Evolutionary conservation across 2,888 invertebrate genomes (phyloP).

Genomic region (Blastobasis lacticolella): DNA sequence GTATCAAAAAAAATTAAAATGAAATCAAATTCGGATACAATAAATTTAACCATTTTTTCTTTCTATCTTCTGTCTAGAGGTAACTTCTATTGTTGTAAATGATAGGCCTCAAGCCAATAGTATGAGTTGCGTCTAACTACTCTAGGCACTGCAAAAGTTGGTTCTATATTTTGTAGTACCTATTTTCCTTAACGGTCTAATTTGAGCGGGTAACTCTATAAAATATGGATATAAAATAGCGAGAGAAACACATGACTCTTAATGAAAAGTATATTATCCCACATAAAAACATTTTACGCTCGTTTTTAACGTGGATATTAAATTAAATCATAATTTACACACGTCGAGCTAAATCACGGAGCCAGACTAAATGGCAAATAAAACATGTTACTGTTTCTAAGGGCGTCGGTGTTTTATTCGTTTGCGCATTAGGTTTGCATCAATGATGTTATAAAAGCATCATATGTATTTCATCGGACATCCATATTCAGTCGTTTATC

Average conservation of each 20-base stretch:
- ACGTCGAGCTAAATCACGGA: conserved; percentile 54
- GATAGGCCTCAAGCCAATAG: too few relatives aligned
- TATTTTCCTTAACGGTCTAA: not conserved
- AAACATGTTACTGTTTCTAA: conserved; percentile 44
- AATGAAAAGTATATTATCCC: conserved; percentile 69
- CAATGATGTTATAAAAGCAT: conserved; percentile 54
- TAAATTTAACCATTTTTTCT: too few relatives aligned
- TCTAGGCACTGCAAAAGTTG: too few relatives aligned
- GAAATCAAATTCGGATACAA: too few relatives aligned
- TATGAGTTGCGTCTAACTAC: too few relatives aligned
- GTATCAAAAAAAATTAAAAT: too few relatives aligned
- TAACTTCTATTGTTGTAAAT: too few relatives aligned
- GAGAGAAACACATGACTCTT: conserved; percentile 54
- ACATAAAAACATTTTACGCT: conserved; percentile 66
- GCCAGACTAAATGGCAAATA: conserved; percentile 45
- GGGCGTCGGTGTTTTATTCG: too few relatives aligned
- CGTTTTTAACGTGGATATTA: conserved; percentile 64
- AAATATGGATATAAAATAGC: conserved; percentile 53
- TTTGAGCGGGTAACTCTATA: conserved; percentile 17
- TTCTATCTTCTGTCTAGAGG: too few relatives aligned
- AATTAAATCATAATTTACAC: conserved; percentile 71
- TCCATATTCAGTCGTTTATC: conserved; percentile 33
- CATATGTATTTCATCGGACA: conserved; percentile 53
- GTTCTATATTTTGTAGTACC: conserved; percentile 4
- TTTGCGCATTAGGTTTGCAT: conserved; percentile 10